Base-by-base conservation (phyloP, 1,140 invertebrate species). In the Sarcophaga bullata region DNA sequence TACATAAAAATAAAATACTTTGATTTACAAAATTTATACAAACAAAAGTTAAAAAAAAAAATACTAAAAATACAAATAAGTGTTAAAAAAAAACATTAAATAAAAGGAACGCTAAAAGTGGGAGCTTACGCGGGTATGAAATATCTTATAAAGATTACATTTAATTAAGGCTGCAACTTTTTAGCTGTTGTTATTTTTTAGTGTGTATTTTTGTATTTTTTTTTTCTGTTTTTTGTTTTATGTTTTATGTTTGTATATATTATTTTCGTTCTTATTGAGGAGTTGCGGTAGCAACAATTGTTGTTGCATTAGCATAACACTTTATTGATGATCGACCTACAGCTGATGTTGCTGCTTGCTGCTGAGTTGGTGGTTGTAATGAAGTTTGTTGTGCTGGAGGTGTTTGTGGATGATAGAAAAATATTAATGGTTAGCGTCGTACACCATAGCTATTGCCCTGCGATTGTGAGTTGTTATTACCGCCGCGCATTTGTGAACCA, bases 341-440 rank as follows among this genome's bases (percentile, higher is more conserved):
- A 47, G 80, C 73, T 81, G 75, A 50, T 50, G 83, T 73, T 84
- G 81, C 80, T 78, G 37, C 82, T 84, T 49, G 76, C 68, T 73
- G 72, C 47, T 83, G 85, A 81, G 82, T 81, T n/a, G 19, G 73
- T 78, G 82, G 82, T 52, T 50, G 80, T 83, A 48, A 81, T 81
- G 80, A 72, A 68, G 49, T 78, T 81, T 84, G 76, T 25, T 82
- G 50, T 84, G 75, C 75, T 78, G 48, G 47, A 50, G 62, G 73
- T 76, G 76, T 75, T 68, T 83, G 82, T 73, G 82, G 80, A 78
- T 85, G 82, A 72, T 84, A 85, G 48, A 84, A 73, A 10, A 54
- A 84, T 84, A 83, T 84, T 83, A 75, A 82, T 81, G 68, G 84
- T 90, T 90, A 90, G 85, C 88, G 88, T 81, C 89, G 86, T 75